Evolutionary conservation across 2,113 vertebrate genomes (phyloP).

Genomic region (Brachionichthys hirsutus): DNA sequence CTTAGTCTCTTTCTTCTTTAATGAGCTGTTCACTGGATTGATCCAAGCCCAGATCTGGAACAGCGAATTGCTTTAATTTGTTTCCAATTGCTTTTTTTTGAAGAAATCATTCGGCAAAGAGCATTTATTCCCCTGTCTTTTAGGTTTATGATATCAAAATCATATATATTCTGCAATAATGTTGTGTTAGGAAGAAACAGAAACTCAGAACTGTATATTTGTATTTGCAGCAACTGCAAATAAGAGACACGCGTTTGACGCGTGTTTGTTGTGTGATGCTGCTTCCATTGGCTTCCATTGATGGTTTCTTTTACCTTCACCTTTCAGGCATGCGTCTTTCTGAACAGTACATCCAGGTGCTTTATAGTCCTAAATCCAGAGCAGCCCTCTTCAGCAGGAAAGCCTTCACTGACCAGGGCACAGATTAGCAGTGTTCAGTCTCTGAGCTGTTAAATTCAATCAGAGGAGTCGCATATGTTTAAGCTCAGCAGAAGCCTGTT

Average conservation of each 20-base stretch:
- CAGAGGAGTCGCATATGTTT: conserved; percentile 20
- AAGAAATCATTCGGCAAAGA: conserved; percentile 19
- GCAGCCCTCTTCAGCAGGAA: conserved; percentile 14
- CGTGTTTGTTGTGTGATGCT: background rate
- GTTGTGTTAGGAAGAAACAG: conserved; percentile 30
- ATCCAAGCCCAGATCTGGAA: conserved; percentile 27
- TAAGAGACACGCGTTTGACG: conserved; percentile 11
- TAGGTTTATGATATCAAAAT: conserved; percentile 13
- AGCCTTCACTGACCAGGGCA: conserved; percentile 30
- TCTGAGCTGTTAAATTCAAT: conserved; percentile 43
- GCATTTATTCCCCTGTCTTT: conserved; percentile 11
- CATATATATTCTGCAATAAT: conserved; percentile 11
- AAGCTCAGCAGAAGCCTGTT: conserved; percentile 20
- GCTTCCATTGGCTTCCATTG: no score
- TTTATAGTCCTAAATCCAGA: conserved; percentile 11
- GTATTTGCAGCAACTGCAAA: conserved; percentile 13
- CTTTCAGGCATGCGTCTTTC: no score
- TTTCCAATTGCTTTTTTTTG: conserved; percentile 45
- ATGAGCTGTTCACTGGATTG: conserved; percentile 37
- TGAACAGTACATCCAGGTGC: background rate
- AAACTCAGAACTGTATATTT: conserved; percentile 7
- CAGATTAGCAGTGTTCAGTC: conserved; percentile 35
- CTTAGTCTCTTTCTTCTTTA: conserved; percentile 51
- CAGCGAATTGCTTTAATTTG: conserved; percentile 31
- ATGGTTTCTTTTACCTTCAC: no score